Evolutionary conservation across 2,113 vertebrate species (phyloP), one percentile per base, ranked within the genome.

Genomic region (Indri indri): DNA sequence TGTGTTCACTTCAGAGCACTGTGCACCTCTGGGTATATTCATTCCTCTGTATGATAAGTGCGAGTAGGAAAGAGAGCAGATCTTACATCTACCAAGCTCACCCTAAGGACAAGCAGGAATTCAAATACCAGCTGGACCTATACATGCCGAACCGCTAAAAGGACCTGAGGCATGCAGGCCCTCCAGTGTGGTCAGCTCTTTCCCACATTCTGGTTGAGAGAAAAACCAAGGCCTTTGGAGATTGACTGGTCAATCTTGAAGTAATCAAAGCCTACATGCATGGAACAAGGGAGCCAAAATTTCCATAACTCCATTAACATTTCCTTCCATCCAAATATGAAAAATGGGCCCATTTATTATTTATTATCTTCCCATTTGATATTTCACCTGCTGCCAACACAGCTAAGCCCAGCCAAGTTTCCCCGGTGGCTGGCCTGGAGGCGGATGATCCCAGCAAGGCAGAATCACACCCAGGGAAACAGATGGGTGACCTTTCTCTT

Each of bases 361-460:
- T 98, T 98, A 98, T 96, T 93, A 86, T 98, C 90, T 97, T 97
- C 73, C 88, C 3, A 40, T 97, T 97, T 98, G 96, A 86, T 98
- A 98, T 98, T 98, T 98, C 96, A 97, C 96, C 96, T 98, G 96
- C 98, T 98, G 98, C 97, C 97, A 98, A 82, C 89, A 95, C 68
- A 90, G 86, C 90, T 80, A 95, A 98, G 89, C 54, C 70, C 54
- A 37, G 92, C 77, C 25, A 50, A 92, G 77, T 50, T 59, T 98
- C 97, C 92, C 68, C 87, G 52, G 79, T 90, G 96, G 70, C 57
- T 84, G 96, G 27, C 95, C 96, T 79, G 80, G 90, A 83, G 87
- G 85, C 92, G 97, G 95, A 96, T 88, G 97, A 98, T 97, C 86
- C 94, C 52, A 50, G n/a, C 88, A 42, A 93, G 90, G 90, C 77